Evolutionary conservation across 2,888 invertebrate species (phyloP).

Genomic region (Philhelius pedissequus): DNA sequence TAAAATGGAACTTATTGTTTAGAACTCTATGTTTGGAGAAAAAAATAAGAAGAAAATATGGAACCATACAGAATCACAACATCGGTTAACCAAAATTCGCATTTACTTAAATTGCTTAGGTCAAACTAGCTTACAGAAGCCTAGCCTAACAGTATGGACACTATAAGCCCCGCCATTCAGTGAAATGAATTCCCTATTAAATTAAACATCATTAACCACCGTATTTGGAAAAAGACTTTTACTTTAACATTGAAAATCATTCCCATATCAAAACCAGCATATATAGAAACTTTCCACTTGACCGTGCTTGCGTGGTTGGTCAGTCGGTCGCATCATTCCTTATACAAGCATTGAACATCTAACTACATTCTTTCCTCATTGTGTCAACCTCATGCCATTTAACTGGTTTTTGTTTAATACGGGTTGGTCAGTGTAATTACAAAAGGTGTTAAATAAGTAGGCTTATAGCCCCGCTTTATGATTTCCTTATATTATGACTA

Average conservation of each 20-base stretch:
- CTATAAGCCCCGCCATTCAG: no score
- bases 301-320: neutral
- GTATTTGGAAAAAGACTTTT: neutral
- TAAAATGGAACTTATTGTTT: no score
- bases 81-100: no score
- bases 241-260: slow-evolving; percentile 8
- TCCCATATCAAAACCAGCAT: slow-evolving; percentile 3
- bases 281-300: neutral
- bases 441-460: neutral
- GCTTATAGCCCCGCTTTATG: neutral
- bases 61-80: no score
- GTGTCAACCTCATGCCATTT: neutral
- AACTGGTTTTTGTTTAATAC: neutral
- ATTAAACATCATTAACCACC: no score
- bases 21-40: no score
- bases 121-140: no score
- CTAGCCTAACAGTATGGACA: no score
- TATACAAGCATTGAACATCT: neutral
- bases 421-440: neutral
- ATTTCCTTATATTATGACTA: neutral
- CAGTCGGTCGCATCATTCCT: neutral
- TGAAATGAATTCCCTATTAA: no score
- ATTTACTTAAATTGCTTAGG: no score
- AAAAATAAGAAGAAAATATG: no score
- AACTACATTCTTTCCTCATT: neutral